Base-by-base conservation (phyloP, 2,888 invertebrate genomes). In the Scelioninae gen. 1 region DNA sequence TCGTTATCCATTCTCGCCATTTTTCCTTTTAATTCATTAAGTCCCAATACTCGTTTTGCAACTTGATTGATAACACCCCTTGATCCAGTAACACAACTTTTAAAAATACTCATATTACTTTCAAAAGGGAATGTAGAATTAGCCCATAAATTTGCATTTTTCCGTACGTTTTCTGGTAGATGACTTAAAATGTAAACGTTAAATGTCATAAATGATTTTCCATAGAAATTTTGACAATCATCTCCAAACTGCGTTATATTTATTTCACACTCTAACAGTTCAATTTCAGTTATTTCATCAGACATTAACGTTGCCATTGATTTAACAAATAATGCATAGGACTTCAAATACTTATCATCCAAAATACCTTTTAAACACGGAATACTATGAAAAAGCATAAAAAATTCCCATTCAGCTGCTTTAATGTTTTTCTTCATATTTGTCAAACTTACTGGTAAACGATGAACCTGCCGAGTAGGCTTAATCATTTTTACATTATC, bases 91-190 rank as follows among this genome's bases (percentile, higher is more conserved):
- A 77, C 62, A 15, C 38, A 43, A 9, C 60, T 40, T 62, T 77
- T 77, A 10, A 69, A 53, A 77, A 43, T 11, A 7, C 43, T 31
- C 10, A 71, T 58, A 15, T 71, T 29, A 47, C 58, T 65, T 51
- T 85, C 81, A 60, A 78, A 84, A 11, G 77, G 71, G 34, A 80
- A 83, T 11, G 80, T 69, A 8, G 84, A 84, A 23, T 66, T 81
- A 2, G 81, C 62, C 81, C 75, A 85, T 23, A 83, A 15, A 31
- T 83, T 83, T 11, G 81, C 83, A 53, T 53, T 79, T 40, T 53
- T 40, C 5, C 71, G 38, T 4, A 83, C 85, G 32, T 65, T 74
- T 38, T 79, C 34, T 9, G 51, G 23, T 5, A 68, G 13, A 62
- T 85, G 82, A 8, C 66, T 11, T 11, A 85, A 16, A 23, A 31